phyloP scores from a whole-genome alignment of 2,113 vertebrate genomes.

The Scolopax mira region DNA sequence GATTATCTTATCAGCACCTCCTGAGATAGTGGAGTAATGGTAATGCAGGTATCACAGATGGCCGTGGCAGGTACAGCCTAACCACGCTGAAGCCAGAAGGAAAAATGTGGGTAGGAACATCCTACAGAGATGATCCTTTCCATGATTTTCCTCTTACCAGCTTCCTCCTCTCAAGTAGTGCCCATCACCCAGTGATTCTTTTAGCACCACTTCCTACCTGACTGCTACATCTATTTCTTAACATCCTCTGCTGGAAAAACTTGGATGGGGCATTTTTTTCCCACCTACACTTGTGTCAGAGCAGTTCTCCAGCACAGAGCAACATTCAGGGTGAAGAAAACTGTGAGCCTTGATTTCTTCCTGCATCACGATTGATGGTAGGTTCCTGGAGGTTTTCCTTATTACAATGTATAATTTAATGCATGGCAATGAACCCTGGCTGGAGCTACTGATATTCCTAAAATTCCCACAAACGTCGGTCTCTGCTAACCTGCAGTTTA shows the following conservation, averaged over 20 bases:
- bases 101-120: neutral
- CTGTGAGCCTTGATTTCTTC: neutral
- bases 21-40: neutral
- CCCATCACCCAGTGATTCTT: neutral
- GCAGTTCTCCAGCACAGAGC: neutral
- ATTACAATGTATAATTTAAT: neutral
- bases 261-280: neutral
- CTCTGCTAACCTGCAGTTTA: neutral
- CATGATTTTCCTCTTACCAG: neutral
- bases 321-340: neutral
- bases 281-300: neutral
- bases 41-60: neutral
- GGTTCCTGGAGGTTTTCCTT: neutral
- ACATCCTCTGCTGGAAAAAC: neutral
- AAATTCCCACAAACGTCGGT: neutral
- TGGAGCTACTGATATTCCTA: neutral
- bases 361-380: neutral
- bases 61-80: neutral
- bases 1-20: neutral
- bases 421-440: neutral
- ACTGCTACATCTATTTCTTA: neutral
- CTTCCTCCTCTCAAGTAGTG: neutral
- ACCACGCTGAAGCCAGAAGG: neutral
- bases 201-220: accelerated
- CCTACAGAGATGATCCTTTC: accelerated